Percentiles rank a stretch among this genome's conserved stretches.
These are phyloP conservation scores for Parnassius mnemosyne DNA, from an alignment of 2,888 invertebrate species.

Conservation along the genomic window DNA sequence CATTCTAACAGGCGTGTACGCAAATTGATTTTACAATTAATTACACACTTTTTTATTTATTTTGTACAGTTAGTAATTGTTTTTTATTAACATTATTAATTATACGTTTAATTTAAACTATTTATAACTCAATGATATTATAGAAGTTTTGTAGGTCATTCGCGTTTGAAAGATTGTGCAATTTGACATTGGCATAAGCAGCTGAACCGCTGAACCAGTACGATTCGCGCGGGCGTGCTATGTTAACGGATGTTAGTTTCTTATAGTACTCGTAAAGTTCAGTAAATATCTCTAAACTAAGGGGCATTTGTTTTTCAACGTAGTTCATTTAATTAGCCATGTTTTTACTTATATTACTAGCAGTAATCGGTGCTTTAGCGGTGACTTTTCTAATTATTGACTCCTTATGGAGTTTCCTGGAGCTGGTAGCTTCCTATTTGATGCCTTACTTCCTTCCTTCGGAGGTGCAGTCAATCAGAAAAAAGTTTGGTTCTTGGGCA, in stretches of 20 bases:
- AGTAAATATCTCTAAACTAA: background rate
- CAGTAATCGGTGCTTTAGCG: constrained; percentile 75
- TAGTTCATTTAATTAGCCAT: constrained; percentile 27
- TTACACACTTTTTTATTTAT: too few relatives aligned
- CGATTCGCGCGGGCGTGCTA: constrained; percentile 37
- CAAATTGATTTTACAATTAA: too few relatives aligned
- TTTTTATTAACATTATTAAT: too few relatives aligned
- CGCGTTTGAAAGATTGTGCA: constrained; percentile 28
- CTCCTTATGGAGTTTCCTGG: constrained; percentile 81
- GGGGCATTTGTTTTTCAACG: background rate
- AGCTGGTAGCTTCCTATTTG: constrained; percentile 80
- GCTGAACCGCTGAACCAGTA: constrained; percentile 35
- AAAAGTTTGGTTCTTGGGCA: constrained; percentile 92
- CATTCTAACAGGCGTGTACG: too few relatives aligned
- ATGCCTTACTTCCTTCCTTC: constrained; percentile 84
- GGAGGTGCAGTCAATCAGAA: constrained; percentile 80
- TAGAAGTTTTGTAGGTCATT: constrained; percentile 39
- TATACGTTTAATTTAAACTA: too few relatives aligned
- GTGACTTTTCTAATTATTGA: constrained; percentile 76
- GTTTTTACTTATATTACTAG: constrained; percentile 51
- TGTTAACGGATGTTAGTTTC: constrained; percentile 33
- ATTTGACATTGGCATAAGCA: constrained; percentile 31
- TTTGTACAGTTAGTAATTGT: too few relatives aligned
- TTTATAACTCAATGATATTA: too few relatives aligned
- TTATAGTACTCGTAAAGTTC: background rate